phyloP scores from a whole-genome alignment of 2,888 invertebrate genomes.

The Apamea sordens region DNA sequence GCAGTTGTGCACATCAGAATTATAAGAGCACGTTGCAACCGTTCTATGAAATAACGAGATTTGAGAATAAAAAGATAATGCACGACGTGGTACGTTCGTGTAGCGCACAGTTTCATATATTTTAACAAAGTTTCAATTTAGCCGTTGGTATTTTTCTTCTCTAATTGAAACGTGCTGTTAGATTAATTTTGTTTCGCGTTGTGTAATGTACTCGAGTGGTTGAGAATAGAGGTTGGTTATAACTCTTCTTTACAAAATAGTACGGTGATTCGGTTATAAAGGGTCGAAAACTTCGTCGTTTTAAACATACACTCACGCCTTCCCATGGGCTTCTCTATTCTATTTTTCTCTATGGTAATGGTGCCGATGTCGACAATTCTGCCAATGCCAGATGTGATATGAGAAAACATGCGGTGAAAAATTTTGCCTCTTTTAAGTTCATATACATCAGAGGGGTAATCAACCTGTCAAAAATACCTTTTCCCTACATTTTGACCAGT shows the following conservation, averaged over 20 bases:
- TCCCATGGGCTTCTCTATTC: no score
- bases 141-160: slow-evolving; percentile 58
- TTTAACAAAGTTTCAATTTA: slow-evolving; percentile 63
- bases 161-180: slow-evolving; percentile 56
- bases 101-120: slow-evolving; percentile 55
- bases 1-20: slow-evolving; percentile 69
- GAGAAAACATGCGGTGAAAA: no score
- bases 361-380: no score
- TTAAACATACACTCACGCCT: not conserved
- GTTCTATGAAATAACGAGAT: slow-evolving; percentile 62
- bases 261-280: not conserved
- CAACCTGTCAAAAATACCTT: no score
- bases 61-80: slow-evolving; percentile 62
- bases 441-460: not conserved
- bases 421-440: not conserved
- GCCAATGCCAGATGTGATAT: no score
- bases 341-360: no score
- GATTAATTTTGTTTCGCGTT: slow-evolving; percentile 55
- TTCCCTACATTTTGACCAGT: no score
- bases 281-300: not conserved
- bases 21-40: slow-evolving; percentile 52
- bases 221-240: slow-evolving; percentile 1
- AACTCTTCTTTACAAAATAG: not conserved
- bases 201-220: slow-evolving; percentile 25
- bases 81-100: slow-evolving; percentile 40